phyloP scores from a whole-genome alignment of 2,797 vertebrate genomes.

The Chelidonichthys spinosus region DNA sequence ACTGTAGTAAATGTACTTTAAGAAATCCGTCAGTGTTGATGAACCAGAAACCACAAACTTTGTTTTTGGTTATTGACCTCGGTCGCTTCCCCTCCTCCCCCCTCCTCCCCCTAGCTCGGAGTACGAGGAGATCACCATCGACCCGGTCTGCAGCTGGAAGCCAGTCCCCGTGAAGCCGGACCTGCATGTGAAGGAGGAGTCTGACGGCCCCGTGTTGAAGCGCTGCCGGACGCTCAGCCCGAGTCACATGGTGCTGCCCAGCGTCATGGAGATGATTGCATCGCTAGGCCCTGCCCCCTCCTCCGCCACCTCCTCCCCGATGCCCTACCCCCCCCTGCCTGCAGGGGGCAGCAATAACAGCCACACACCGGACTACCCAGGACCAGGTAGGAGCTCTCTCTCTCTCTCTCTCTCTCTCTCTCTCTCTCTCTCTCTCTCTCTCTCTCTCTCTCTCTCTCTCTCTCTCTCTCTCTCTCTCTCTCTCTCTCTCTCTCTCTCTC shows the following conservation, averaged over 20 bases:
- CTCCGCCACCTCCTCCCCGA: constrained; percentile 73
- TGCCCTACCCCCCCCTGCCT: constrained; percentile 80
- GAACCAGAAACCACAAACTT: too few species aligned
- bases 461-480: too few species aligned
- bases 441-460: too few species aligned
- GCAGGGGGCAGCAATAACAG: constrained; percentile 67
- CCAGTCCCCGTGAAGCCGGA: constrained; percentile 93
- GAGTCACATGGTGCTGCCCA: constrained; percentile 92
- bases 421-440: too few species aligned
- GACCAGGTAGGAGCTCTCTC: constrained; percentile 75
- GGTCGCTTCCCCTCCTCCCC: background rate
- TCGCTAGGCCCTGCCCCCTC: constrained; percentile 88
- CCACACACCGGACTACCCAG: constrained; percentile 79
- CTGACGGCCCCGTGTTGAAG: constrained; percentile 89
- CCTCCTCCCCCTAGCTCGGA: constrained; percentile 83
- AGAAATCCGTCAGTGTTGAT: too few species aligned
- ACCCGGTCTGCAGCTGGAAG: constrained; percentile 94
- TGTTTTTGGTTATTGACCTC: too few species aligned
- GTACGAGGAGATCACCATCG: constrained; percentile 95
- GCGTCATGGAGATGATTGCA: constrained; percentile 94
- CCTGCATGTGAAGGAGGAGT: constrained; percentile 91
- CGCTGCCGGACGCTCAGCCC: constrained; percentile 93
- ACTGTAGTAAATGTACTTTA: too few species aligned
- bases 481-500: too few species aligned
- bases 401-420: too few species aligned